A percentile compares a stretch with the other conserved stretches of the same genome.
These are phyloP conservation scores for Synanthedon vespiformis DNA, from an alignment of 2,888 invertebrate species.

Conservation along the genomic window DNA sequence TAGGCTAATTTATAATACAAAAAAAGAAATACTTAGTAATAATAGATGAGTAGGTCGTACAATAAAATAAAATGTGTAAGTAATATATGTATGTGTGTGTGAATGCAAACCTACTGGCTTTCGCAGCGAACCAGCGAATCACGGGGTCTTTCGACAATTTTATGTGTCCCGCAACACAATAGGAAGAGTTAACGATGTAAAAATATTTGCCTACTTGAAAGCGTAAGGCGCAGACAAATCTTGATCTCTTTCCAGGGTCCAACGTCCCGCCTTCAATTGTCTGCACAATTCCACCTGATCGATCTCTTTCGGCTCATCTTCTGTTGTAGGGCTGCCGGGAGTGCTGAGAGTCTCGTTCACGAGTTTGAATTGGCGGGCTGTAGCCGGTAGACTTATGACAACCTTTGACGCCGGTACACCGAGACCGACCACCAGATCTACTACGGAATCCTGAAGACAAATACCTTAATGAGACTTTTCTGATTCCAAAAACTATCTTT, in stretches of 20 bases:
- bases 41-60: too few species aligned
- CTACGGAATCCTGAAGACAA: conserved; percentile 74
- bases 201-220: conserved; percentile 62
- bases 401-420: conserved; percentile 79
- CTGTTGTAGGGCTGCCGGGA: conserved; percentile 74
- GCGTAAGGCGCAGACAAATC: conserved; percentile 83
- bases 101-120: too few species aligned
- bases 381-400: conserved; percentile 78
- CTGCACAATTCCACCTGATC: conserved; percentile 74
- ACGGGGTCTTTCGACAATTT: too few species aligned
- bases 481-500: too few species aligned
- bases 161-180: too few species aligned
- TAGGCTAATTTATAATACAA: too few species aligned
- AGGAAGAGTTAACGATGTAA: too few species aligned
- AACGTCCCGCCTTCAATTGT: conserved; percentile 70
- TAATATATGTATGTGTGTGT: too few species aligned
- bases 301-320: conserved; percentile 65
- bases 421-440: conserved; percentile 78
- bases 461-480: too few species aligned
- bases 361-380: conserved; percentile 76
- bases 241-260: conserved; percentile 83
- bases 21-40: too few species aligned
- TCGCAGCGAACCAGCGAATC: too few species aligned
- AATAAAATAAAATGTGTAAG: too few species aligned
- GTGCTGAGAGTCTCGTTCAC: conserved; percentile 74